A percentile compares a stretch with the other conserved stretches of the same genome.
Evolutionary conservation across 2,888 invertebrate species (phyloP).

Genomic region (Lydus trimaculatus): DNA sequence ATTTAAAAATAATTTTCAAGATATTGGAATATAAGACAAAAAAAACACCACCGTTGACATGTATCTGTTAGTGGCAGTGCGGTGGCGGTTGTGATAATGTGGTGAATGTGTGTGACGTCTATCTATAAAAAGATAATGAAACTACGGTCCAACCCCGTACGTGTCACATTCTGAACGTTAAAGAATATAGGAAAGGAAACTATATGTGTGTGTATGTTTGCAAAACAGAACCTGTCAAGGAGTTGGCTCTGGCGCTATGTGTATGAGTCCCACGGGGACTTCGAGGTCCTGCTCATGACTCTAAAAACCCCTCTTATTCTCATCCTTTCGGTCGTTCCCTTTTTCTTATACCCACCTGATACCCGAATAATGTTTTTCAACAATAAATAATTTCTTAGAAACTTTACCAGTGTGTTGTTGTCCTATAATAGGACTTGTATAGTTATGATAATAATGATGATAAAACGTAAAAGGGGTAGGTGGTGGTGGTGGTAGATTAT

Average conservation of each 20-base stretch:
- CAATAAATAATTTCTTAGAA: slow-evolving; percentile 51
- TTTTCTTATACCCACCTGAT: slow-evolving; percentile 51
- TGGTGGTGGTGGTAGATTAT: slow-evolving; percentile 20
- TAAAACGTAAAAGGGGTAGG: neutral
- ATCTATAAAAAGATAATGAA: slow-evolving; percentile 27
- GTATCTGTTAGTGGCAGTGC: neutral
- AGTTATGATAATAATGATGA: neutral
- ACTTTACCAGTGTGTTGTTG: slow-evolving; percentile 17
- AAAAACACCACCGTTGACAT: slow-evolving; percentile 7
- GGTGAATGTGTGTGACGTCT: slow-evolving; percentile 9
- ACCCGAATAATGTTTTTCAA: slow-evolving; percentile 44
- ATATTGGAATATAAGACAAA: neutral
- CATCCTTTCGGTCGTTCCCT: neutral
- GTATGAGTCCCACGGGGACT: slow-evolving; percentile 54
- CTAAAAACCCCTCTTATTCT: slow-evolving; percentile 50
- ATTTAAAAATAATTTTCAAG: neutral
- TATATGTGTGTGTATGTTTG: slow-evolving; percentile 52
- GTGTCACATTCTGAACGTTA: slow-evolving; percentile 50
- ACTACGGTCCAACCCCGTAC: slow-evolving; percentile 17
- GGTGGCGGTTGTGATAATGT: neutral
- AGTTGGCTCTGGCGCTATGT: slow-evolving; percentile 36
- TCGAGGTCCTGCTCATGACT: slow-evolving; percentile 48
- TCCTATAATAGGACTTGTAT: neutral
- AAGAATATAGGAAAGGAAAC: slow-evolving; percentile 15
- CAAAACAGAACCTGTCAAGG: slow-evolving; percentile 56